Percentiles rank a stretch among this genome's conserved stretches.
Conservation (phyloP, 2,113 vertebrate species). For the Callorhinus ursinus region DNA sequence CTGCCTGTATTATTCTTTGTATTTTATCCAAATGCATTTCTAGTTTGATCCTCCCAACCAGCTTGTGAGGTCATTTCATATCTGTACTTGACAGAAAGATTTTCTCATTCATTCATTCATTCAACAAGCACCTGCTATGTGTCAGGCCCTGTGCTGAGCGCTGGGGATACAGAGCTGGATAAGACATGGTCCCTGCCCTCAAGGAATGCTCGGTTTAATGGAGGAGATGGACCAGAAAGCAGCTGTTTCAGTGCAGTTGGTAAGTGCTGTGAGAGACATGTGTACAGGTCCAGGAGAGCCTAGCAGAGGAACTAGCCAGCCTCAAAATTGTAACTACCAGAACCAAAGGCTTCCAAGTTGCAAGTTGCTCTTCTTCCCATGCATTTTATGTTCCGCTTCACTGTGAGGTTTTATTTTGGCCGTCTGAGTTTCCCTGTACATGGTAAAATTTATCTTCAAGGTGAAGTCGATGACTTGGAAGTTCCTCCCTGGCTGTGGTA, state of each 20-base stretch:
- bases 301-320: not conserved
- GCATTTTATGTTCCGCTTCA: not conserved
- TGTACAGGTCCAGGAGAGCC: not conserved
- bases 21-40: constrained; percentile 57
- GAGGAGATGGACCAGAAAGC: constrained; percentile 51
- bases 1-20: constrained; percentile 29
- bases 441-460: not conserved
- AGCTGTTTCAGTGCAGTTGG: constrained; percentile 50
- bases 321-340: not conserved
- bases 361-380: not conserved
- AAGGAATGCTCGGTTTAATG: constrained; percentile 48
- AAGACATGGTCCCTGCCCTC: constrained; percentile 57
- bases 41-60: constrained; percentile 56
- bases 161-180: constrained; percentile 60
- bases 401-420: not conserved
- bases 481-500: not conserved
- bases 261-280: not conserved
- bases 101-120: constrained; percentile 64
- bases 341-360: not conserved
- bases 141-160: constrained; percentile 60
- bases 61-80: constrained; percentile 68
- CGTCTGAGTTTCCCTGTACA: not conserved
- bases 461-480: constrained; percentile 3
- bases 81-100: constrained; percentile 29
- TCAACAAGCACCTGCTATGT: constrained; percentile 62